A percentile compares a stretch with the other conserved stretches of the same genome.
Conservation (phyloP, 2,888 invertebrate species). For the Drosophila meridionalis region DNA sequence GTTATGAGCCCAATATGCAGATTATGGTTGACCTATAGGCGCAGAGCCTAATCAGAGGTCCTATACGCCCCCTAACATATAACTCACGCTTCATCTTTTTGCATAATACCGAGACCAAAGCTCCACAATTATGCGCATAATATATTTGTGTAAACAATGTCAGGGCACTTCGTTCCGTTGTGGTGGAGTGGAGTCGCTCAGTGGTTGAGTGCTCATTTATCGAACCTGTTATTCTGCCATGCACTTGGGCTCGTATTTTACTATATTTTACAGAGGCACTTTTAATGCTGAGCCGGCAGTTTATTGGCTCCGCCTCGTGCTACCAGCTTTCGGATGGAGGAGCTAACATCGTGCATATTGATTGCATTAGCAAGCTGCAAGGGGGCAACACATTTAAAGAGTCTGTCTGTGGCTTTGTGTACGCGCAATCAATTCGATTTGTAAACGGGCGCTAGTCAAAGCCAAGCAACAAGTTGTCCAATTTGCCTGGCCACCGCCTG, state of each 20-base stretch:
- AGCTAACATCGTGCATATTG: conserved; percentile 41
- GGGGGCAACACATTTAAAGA: neutral
- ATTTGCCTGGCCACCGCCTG: conserved; percentile 37
- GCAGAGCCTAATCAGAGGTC: conserved; percentile 42
- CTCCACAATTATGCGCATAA: conserved; percentile 71
- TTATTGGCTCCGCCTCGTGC: conserved; percentile 20
- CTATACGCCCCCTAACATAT: conserved; percentile 59
- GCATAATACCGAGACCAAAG: conserved; percentile 43
- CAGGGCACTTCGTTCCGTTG: conserved; percentile 6
- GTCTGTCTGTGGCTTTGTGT: conserved; percentile 25
- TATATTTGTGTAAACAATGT: conserved; percentile 61
- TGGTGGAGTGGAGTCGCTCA: conserved; percentile 4
- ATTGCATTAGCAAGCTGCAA: conserved; percentile 22
- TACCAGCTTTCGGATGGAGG: conserved; percentile 28
- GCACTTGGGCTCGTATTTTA: conserved; percentile 50
- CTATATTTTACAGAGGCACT: conserved; percentile 47
- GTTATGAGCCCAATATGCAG: conserved; percentile 44
- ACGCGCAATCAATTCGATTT: conserved; percentile 42
- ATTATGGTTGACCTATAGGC: conserved; percentile 18
- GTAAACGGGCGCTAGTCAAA: conserved; percentile 38
- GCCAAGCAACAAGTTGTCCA: conserved; percentile 70
- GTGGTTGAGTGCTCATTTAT: conserved; percentile 44
- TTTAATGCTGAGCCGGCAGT: conserved; percentile 44
- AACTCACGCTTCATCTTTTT: conserved; percentile 46
- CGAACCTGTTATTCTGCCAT: conserved; percentile 60